phyloP scores from a whole-genome alignment of 2,888 invertebrate genomes.

The Drosophila falleni region DNA sequence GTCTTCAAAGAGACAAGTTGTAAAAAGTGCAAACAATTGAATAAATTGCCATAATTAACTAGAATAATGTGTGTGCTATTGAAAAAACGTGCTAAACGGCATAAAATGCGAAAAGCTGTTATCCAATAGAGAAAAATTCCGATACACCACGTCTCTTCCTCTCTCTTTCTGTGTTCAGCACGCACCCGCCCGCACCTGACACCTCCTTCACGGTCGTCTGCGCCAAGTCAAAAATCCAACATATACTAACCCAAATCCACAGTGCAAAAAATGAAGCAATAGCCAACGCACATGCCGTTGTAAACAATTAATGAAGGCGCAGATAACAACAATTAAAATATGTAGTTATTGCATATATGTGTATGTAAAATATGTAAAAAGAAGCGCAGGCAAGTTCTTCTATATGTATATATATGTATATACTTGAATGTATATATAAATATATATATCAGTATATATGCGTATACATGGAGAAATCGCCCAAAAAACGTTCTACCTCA shows the following conservation, averaged over 20 bases:
- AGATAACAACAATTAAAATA: constrained; percentile 48
- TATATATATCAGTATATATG: constrained; percentile 38
- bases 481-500: constrained; percentile 75
- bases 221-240: constrained; percentile 46
- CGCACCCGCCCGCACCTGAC: constrained; percentile 57
- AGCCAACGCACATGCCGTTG: constrained; percentile 23
- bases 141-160: constrained; percentile 53
- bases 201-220: constrained; percentile 49
- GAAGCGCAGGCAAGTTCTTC: constrained; percentile 45
- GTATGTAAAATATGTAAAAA: constrained; percentile 53
- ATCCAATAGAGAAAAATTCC: constrained; percentile 79
- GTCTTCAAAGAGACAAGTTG: constrained; percentile 47
- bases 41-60: constrained; percentile 34
- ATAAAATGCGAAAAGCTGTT: constrained; percentile 63
- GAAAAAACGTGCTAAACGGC: constrained; percentile 41
- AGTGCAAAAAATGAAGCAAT: constrained; percentile 46
- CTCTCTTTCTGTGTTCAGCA: constrained; percentile 15
- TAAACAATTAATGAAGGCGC: constrained; percentile 39
- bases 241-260: constrained; percentile 49
- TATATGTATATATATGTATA: constrained; percentile 23
- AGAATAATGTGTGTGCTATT: constrained; percentile 30
- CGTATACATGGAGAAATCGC: constrained; percentile 77
- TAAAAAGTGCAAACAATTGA: constrained; percentile 46
- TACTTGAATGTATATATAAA: constrained; percentile 22
- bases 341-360: constrained; percentile 32